These are phyloP conservation scores for Anagrus nilaparvatae DNA, from an alignment of 1,140 invertebrate genomes.

Conservation along the genomic window DNA sequence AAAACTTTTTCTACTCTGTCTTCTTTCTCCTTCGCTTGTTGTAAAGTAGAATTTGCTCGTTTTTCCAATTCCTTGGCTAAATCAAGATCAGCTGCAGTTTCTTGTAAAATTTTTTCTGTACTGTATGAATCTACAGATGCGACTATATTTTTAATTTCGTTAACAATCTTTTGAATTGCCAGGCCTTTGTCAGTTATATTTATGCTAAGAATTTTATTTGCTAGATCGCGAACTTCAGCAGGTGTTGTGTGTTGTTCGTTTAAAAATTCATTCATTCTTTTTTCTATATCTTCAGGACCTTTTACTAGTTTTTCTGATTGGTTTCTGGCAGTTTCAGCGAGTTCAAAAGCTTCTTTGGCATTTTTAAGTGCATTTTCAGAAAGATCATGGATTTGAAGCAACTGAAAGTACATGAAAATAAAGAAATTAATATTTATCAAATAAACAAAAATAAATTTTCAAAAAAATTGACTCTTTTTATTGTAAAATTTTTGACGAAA, in stretches of 20 bases:
- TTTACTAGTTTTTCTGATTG: slow-evolving; percentile 44
- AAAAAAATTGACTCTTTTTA: too few relatives aligned
- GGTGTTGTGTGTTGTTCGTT: slow-evolving; percentile 67
- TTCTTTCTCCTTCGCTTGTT: slow-evolving; percentile 35
- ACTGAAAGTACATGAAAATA: too few relatives aligned
- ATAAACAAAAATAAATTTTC: too few relatives aligned
- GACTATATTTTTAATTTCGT: too few relatives aligned
- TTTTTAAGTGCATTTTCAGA: too few relatives aligned
- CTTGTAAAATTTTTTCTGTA: slow-evolving; percentile 79
- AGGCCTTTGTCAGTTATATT: slow-evolving; percentile 61
- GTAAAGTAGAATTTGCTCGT: slow-evolving; percentile 67
- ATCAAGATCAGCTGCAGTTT: slow-evolving; percentile 68
- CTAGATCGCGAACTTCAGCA: slow-evolving; percentile 66
- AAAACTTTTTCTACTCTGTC: slow-evolving; percentile 38
- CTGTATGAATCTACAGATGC: slow-evolving; percentile 74
- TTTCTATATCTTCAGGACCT: slow-evolving; percentile 49
- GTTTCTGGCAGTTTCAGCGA: slow-evolving; percentile 46
- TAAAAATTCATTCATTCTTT: slow-evolving; percentile 66
- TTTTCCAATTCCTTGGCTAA: slow-evolving; percentile 65
- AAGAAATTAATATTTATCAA: too few relatives aligned
- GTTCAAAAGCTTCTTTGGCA: slow-evolving; percentile 50
- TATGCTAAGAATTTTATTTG: slow-evolving; percentile 62
- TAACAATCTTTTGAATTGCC: slow-evolving; percentile 53
- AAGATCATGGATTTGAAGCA: too few relatives aligned
- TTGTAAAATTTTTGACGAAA: too few relatives aligned